Conservation (phyloP, 2,888 invertebrate genomes). For the Aspidiotus rigidus region DNA sequence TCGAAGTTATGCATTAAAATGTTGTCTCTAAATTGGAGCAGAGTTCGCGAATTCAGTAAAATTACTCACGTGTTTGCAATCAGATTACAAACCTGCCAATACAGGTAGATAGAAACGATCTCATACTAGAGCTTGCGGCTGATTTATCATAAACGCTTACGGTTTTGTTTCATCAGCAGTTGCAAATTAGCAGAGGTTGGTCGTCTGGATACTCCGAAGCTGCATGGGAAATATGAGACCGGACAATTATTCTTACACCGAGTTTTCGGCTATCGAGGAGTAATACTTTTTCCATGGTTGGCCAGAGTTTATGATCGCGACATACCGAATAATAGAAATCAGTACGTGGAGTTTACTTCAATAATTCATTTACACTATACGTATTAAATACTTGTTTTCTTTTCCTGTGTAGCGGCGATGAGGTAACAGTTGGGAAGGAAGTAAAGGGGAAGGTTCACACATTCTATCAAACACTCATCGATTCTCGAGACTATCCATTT, state of each 20-base stretch:
- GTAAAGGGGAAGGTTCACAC: slow-evolving; percentile 85
- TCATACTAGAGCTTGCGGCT: neutral
- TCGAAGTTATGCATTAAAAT: neutral
- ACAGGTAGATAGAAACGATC: neutral
- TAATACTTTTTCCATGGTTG: slow-evolving; percentile 92
- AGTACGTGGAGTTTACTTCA: slow-evolving; percentile 37
- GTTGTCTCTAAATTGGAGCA: neutral
- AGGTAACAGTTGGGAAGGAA: slow-evolving; percentile 60
- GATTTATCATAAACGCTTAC: too few relatives aligned
- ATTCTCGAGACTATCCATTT: slow-evolving; percentile 90
- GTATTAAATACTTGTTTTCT: neutral
- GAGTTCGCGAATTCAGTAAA: slow-evolving; percentile 5
- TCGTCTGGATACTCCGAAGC: slow-evolving; percentile 74
- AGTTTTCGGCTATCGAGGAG: slow-evolving; percentile 94
- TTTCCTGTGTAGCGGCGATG: slow-evolving; percentile 40
- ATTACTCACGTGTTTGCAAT: neutral
- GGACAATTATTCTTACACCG: slow-evolving; percentile 93
- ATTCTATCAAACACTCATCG: slow-evolving; percentile 96
- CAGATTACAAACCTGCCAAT: neutral
- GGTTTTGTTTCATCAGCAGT: slow-evolving; percentile 35
- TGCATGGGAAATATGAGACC: slow-evolving; percentile 84
- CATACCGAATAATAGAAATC: slow-evolving; percentile 59
- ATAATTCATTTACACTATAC: neutral
- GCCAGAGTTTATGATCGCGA: slow-evolving; percentile 92
- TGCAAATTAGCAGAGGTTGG: slow-evolving; percentile 88